A percentile compares a stretch with the other conserved stretches of the same genome.
Conservation (phyloP, 2,888 invertebrate genomes). For the Netelia virgata region DNA sequence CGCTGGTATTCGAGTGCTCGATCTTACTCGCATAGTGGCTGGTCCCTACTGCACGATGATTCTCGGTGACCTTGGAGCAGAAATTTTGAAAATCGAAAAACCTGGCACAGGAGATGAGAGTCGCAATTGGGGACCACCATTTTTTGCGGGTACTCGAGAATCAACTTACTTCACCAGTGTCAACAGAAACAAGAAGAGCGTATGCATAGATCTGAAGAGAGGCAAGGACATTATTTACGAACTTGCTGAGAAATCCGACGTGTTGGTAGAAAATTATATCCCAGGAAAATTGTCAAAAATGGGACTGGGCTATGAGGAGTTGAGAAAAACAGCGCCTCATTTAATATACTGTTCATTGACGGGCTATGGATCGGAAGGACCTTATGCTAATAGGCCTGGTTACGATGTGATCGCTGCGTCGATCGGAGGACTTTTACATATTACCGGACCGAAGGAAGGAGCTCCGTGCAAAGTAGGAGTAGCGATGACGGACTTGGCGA, state of each 20-base stretch:
- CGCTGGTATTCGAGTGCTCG: constrained; percentile 90
- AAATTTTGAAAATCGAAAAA: constrained; percentile 96
- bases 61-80: constrained; percentile 96
- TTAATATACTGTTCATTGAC: constrained; percentile 97
- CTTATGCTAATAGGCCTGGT: constrained; percentile 94
- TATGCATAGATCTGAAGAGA: constrained; percentile 94
- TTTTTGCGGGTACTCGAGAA: constrained; percentile 88
- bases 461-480: constrained; percentile 96
- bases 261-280: constrained; percentile 96
- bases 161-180: constrained; percentile 94
- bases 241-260: constrained; percentile 92
- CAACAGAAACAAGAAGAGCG: constrained; percentile 97
- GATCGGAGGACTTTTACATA: constrained; percentile 94
- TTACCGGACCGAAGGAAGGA: constrained; percentile 94
- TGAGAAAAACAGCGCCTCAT: constrained; percentile 90
- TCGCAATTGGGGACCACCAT: constrained; percentile 97
- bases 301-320: constrained; percentile 92
- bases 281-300: constrained; percentile 94
- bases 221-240: constrained; percentile 90
- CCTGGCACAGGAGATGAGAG: constrained; percentile 94
- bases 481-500: constrained; percentile 96
- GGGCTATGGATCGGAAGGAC: constrained; percentile 95
- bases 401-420: constrained; percentile 98
- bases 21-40: constrained; percentile 94
- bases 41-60: constrained; percentile 98